phyloP scores from a whole-genome alignment of 2,888 invertebrate species.

The Xanthorhoe spadicearia region DNA sequence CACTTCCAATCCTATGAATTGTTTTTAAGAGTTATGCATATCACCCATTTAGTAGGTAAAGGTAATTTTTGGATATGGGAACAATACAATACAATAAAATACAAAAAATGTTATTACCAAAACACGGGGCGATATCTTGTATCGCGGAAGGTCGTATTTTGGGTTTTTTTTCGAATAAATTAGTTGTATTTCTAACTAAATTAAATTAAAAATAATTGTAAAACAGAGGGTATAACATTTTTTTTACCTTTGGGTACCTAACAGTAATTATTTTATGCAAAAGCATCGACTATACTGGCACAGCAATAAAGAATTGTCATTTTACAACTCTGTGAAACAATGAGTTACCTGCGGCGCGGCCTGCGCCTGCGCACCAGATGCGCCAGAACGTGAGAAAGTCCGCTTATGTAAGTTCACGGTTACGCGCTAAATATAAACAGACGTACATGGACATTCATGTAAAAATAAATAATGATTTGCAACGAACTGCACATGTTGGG shows the following conservation, averaged over 20 bases:
- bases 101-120: no score
- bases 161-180: no score
- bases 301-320: constrained; percentile 41
- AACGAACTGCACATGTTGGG: constrained; percentile 14
- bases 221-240: no score
- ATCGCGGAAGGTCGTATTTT: no score
- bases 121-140: no score
- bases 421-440: constrained; percentile 27
- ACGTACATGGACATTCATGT: constrained; percentile 23
- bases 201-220: no score
- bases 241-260: no score
- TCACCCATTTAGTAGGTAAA: no score
- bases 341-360: constrained; percentile 56
- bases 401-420: constrained; percentile 18
- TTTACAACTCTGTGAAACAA: constrained; percentile 48
- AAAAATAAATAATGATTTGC: constrained; percentile 23
- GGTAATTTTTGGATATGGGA: no score
- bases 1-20: no score
- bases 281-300: constrained; percentile 22
- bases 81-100: no score
- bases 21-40: not conserved
- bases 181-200: no score
- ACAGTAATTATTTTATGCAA: constrained; percentile 10
- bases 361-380: constrained; percentile 57
- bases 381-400: constrained; percentile 45